Conservation (phyloP, 2,888 invertebrate species). For the Lathronympha strigana region DNA sequence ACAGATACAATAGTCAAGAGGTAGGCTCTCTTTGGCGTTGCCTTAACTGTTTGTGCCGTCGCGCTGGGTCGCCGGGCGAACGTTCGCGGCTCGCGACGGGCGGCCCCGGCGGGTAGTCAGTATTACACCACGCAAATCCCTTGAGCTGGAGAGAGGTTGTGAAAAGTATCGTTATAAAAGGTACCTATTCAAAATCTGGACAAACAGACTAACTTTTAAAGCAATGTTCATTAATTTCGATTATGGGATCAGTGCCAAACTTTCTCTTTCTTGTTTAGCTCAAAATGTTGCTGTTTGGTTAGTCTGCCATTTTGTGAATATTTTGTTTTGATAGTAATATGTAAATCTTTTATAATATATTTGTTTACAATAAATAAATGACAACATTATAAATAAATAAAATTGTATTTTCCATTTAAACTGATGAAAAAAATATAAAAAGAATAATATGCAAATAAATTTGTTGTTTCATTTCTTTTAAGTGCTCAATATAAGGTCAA, state of each 20-base stretch:
- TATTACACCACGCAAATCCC: constrained; percentile 73
- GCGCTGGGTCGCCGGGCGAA: constrained; percentile 54
- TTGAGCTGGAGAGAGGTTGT: constrained; percentile 80
- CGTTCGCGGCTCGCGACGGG: no score
- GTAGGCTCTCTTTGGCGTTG: constrained; percentile 80
- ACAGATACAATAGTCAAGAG: constrained; percentile 77
- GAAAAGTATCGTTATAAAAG: constrained; percentile 82
- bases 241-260: constrained; percentile 84
- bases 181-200: constrained; percentile 82
- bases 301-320: constrained; percentile 85
- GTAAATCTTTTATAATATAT: constrained; percentile 85
- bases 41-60: constrained; percentile 56
- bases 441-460: constrained; percentile 83
- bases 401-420: constrained; percentile 85
- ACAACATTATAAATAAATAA: constrained; percentile 84
- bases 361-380: constrained; percentile 84
- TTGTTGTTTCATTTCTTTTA: constrained; percentile 73
- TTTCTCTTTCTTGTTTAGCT: constrained; percentile 83
- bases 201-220: constrained; percentile 79
- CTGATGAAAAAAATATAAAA: constrained; percentile 84
- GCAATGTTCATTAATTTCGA: constrained; percentile 79
- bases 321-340: constrained; percentile 85
- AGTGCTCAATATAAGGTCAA: neutral
- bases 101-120: constrained; percentile 61
- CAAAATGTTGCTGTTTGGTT: constrained; percentile 83